phyloP scores from a whole-genome alignment of 2,113 vertebrate genomes.

The Kryptolebias marmoratus region DNA sequence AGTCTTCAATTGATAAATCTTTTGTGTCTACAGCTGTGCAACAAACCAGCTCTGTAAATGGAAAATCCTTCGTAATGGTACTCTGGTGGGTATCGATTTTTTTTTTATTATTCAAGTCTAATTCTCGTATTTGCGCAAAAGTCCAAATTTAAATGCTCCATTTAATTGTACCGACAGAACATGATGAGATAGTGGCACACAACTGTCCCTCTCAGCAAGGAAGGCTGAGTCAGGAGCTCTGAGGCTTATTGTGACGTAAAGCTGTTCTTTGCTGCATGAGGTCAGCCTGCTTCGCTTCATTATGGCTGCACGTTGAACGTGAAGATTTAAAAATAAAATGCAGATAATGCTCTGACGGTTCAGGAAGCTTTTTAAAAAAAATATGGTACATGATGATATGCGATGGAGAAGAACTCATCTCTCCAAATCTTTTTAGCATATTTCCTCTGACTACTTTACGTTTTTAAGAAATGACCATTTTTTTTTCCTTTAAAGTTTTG shows the following conservation, averaged over 20 bases:
- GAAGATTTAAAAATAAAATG: not conserved
- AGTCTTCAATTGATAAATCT: slow-evolving; percentile 45
- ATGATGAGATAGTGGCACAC: not conserved
- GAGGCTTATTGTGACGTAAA: slow-evolving; percentile 8
- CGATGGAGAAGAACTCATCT: no score
- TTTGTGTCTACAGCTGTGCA: slow-evolving; percentile 31
- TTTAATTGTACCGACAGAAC: slow-evolving; percentile 10
- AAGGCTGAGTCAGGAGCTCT: slow-evolving; percentile 3
- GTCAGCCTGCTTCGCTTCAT: not conserved
- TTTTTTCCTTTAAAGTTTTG: no score
- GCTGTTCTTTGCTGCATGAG: not conserved
- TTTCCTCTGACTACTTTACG: no score
- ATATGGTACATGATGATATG: no score
- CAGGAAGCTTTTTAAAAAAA: not conserved
- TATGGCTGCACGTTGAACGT: not conserved
- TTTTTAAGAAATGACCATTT: no score
- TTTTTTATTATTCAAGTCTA: not conserved
- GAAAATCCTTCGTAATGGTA: slow-evolving; percentile 25
- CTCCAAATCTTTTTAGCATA: no score
- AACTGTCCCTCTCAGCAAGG: not conserved
- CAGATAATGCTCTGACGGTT: not conserved
- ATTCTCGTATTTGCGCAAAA: slow-evolving; percentile 24
- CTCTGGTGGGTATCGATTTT: slow-evolving; percentile 11
- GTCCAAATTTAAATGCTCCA: slow-evolving; percentile 21
- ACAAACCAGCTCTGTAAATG: slow-evolving; percentile 33